phyloP scores from a whole-genome alignment of 2,888 invertebrate genomes.

The Palloptera scutellata region DNA sequence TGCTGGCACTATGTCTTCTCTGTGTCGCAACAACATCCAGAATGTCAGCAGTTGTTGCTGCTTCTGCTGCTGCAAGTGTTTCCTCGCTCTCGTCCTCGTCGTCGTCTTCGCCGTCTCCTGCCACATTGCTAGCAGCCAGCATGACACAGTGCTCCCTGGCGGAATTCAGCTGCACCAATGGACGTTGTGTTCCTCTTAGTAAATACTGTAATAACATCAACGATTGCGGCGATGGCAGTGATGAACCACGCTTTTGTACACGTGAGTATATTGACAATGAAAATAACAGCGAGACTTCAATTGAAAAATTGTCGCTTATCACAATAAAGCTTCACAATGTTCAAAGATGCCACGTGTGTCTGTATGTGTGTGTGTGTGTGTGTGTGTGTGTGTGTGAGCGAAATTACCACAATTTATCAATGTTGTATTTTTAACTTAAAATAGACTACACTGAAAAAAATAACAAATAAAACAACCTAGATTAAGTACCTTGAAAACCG shows the following conservation, averaged over 20 bases:
- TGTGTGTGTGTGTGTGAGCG: not conserved
- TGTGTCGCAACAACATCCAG: constrained; percentile 19
- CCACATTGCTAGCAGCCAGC: not conserved
- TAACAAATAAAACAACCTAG: too few species aligned
- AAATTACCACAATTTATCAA: not conserved
- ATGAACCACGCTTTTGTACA: constrained; percentile 82
- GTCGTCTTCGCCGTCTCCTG: not conserved
- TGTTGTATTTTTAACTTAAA: too few species aligned
- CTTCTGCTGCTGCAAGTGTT: not conserved
- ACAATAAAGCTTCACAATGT: not conserved
- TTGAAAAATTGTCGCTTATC: not conserved
- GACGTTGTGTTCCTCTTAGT: constrained; percentile 69
- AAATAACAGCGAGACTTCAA: not conserved
- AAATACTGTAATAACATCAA: constrained; percentile 81
- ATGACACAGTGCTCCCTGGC: constrained; percentile 57
- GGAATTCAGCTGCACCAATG: constrained; percentile 63
- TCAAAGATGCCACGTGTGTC: not conserved
- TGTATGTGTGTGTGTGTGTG: not conserved
- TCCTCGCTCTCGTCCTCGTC: not conserved
- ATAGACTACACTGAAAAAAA: too few species aligned
- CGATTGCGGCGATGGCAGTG: constrained; percentile 82
- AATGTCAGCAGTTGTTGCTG: constrained; percentile 22
- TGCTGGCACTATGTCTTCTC: constrained; percentile 34
- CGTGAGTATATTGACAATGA: constrained; percentile 69
- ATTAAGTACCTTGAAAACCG: too few species aligned